These are phyloP conservation scores for Lithophane leautieri DNA, from an alignment of 2,888 invertebrate genomes.

Conservation along the genomic window DNA sequence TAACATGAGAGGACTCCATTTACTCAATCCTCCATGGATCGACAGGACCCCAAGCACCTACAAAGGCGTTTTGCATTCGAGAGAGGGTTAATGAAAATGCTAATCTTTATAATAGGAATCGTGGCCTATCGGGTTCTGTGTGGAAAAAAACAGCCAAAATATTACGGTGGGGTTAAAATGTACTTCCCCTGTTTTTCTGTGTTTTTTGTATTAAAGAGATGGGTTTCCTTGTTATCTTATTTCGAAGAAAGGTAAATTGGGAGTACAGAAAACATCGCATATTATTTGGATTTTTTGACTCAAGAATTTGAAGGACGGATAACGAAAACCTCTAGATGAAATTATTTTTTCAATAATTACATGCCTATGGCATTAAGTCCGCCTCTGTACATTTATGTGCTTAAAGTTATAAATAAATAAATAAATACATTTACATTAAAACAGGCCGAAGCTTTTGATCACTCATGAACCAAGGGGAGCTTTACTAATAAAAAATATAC, in stretches of 20 bases:
- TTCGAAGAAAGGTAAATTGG: neutral
- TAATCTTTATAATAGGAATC: slow-evolving; percentile 72
- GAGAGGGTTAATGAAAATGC: slow-evolving; percentile 74
- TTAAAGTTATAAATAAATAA: no score
- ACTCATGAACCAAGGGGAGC: no score
- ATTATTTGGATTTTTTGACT: neutral
- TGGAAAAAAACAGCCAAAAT: slow-evolving; percentile 48
- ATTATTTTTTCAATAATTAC: neutral
- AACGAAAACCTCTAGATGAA: neutral
- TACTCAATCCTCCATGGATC: slow-evolving; percentile 12
- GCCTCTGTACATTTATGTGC: no score
- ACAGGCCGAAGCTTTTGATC: neutral
- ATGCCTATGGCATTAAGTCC: no score
- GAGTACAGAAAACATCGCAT: neutral
- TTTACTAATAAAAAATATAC: no score
- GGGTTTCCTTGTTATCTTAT: neutral
- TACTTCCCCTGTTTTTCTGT: slow-evolving; percentile 28
- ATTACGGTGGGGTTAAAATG: slow-evolving; percentile 39
- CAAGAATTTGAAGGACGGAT: neutral
- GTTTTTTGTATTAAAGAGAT: slow-evolving; percentile 4
- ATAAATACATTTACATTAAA: neutral
- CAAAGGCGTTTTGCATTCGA: slow-evolving; percentile 68
- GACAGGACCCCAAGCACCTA: slow-evolving; percentile 56
- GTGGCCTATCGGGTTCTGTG: slow-evolving; percentile 70
- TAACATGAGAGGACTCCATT: slow-evolving; percentile 34